A percentile compares a stretch with the other conserved stretches of the same genome.
These are phyloP conservation scores for Conus ventricosus DNA, from an alignment of 1,140 invertebrate genomes.

Conservation along the genomic window DNA sequence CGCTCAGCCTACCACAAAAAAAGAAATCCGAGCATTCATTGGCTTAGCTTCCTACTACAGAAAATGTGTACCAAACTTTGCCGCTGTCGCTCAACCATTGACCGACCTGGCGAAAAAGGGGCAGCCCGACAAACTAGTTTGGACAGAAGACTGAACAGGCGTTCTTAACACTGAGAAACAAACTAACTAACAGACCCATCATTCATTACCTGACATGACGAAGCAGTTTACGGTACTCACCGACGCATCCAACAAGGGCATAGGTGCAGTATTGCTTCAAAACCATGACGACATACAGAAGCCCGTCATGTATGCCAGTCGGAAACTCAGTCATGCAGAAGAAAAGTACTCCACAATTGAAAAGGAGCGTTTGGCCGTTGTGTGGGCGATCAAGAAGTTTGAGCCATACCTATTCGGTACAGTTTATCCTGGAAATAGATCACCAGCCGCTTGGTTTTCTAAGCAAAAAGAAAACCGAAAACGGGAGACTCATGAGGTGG, in stretches of 20 bases:
- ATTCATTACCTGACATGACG: conserved; percentile 60
- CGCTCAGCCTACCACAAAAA: conserved; percentile 62
- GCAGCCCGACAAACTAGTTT: background rate
- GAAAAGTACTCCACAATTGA: conserved; percentile 36
- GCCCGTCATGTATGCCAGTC: conserved; percentile 18
- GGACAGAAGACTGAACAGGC: background rate
- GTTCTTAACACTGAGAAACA: conserved; percentile 28
- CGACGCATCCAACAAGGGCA: conserved; percentile 60
- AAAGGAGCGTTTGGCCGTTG: conserved; percentile 46
- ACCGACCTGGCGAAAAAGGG: conserved; percentile 26
- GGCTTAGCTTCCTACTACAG: conserved; percentile 47
- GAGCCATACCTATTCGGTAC: conserved; percentile 48
- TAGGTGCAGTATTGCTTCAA: conserved; percentile 67
- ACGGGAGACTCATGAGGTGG: background rate
- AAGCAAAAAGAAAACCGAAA: background rate
- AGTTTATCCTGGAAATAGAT: conserved; percentile 51
- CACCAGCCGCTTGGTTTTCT: background rate
- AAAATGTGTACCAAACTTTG: conserved; percentile 53
- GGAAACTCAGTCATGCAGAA: conserved; percentile 37
- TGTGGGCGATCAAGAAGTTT: conserved; percentile 46
- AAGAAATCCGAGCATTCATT: conserved; percentile 62
- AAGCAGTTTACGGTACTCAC: conserved; percentile 65
- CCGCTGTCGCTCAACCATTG: conserved; percentile 52
- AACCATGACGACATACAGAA: background rate
- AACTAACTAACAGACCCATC: conserved; percentile 41